These are phyloP conservation scores for Amphiprion clarkii DNA, from an alignment of 2,797 vertebrate species.

Conservation along the genomic window DNA sequence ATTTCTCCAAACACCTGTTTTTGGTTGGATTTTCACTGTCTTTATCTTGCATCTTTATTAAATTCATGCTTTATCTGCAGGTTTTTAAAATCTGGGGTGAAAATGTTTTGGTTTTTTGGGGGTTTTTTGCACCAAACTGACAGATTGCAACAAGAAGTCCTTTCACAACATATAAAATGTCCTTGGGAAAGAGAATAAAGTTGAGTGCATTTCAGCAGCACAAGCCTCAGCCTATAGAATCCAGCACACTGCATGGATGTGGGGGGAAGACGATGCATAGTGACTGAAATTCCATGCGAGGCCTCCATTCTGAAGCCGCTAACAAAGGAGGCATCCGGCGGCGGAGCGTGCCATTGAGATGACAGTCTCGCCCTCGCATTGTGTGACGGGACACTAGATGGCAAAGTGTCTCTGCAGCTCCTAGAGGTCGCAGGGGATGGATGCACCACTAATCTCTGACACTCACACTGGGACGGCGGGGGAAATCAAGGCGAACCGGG, in stretches of 20 bases:
- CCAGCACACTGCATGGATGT: neutral
- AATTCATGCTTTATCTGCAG: no score
- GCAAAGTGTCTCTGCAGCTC: constrained; percentile 79
- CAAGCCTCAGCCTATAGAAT: no score
- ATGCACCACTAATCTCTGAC: constrained; percentile 82
- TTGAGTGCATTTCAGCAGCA: no score
- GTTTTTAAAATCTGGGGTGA: no score
- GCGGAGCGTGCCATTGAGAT: constrained; percentile 79
- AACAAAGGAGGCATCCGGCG: constrained; percentile 80
- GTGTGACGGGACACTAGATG: constrained; percentile 83
- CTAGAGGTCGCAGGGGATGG: constrained; percentile 79
- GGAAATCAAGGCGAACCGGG: constrained; percentile 71
- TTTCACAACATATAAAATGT: no score
- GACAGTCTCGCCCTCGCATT: constrained; percentile 86
- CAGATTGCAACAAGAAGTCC: no score
- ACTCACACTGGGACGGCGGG: constrained; percentile 66
- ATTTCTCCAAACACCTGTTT: no score
- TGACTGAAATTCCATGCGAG: constrained; percentile 69
- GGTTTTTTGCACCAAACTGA: no score
- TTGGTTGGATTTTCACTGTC: no score
- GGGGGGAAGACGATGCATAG: constrained; percentile 49
- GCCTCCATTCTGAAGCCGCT: constrained; percentile 66
- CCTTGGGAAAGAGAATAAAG: no score
- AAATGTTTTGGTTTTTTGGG: no score
- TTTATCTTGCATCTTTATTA: no score